phyloP scores from a whole-genome alignment of 2,888 invertebrate species.

The Andrena dorsata region DNA sequence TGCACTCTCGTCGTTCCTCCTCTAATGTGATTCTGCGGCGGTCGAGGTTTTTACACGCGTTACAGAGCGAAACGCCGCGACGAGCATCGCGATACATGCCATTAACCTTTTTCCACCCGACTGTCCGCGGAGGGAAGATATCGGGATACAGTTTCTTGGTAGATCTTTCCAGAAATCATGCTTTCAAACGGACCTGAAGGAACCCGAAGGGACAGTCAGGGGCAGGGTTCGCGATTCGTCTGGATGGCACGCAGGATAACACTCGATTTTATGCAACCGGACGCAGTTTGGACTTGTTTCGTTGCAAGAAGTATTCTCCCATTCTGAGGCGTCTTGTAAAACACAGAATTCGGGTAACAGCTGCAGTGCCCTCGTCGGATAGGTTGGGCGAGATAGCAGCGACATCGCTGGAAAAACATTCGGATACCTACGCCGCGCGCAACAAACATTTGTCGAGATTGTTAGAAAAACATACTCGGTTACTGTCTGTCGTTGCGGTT shows the following conservation, averaged over 20 bases:
- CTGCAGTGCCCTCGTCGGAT: neutral
- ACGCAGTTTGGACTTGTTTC: too few species aligned
- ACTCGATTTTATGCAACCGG: too few species aligned
- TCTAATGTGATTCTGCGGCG: conserved; percentile 48
- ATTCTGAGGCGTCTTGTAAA: too few species aligned
- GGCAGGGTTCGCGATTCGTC: too few species aligned
- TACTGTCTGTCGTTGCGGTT: neutral
- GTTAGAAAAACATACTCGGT: conserved; percentile 33
- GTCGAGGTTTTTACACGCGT: conserved; percentile 44
- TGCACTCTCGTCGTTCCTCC: neutral
- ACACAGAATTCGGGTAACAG: too few species aligned
- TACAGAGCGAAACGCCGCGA: conserved; percentile 15
- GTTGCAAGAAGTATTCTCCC: too few species aligned
- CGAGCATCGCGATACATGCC: conserved; percentile 38
- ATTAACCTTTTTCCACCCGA: conserved; percentile 26
- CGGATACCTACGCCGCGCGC: neutral
- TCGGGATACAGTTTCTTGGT: neutral
- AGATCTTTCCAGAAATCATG: neutral
- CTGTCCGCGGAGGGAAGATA: conserved; percentile 14
- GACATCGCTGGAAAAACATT: neutral
- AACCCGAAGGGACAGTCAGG: too few species aligned
- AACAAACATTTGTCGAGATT: conserved; percentile 24
- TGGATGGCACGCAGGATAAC: too few species aligned
- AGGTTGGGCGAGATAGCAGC: neutral
- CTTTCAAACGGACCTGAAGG: neutral